Evolutionary conservation across 2,888 invertebrate species (phyloP), one percentile per base, ranked within the genome.

Genomic region (Tromatobia lineatoria): DNA sequence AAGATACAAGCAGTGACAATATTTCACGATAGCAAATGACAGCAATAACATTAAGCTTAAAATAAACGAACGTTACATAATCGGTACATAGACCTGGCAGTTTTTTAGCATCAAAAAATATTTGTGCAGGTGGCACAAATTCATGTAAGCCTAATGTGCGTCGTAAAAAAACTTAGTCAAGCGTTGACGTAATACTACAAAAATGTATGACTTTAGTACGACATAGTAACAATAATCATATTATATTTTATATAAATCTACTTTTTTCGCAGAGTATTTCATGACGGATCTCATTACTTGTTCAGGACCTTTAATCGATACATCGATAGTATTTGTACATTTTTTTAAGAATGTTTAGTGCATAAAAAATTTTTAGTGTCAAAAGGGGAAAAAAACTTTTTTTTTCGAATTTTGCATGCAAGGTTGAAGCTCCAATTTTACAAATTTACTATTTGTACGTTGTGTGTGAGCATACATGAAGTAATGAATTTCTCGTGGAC

Each of bases 91-190:
- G 25, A 23, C 25, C n/a, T 45, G 23, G 23, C 45, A 10, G 18
- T 34, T 47, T 29, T 38, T 61, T 10, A 29, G 15, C 54, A 3
- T 57, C 13, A 42, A 38, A 25, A 69, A 69, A 70, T 70, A 47
- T 78, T 78, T 78, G 77, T 45, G 25, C 69, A 78, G 69, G 47
- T 78, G 69, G 34, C 29, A 7, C 2, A 67, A n/a, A 57, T 42
- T 42, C 54, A 25, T 45, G 15, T 45, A 29, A 23, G 15, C 45
- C 25, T n/a, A 25, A 50, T 34, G 13, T 50, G 34, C 75, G 52
- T 23, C n/a, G 38, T 7, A 61, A 15, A 25, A 47, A 45, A 67
- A 45, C 20, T 11, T 10, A 20, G 42, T 20, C 25, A 7, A 45
- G 38, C 11, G 6, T 2, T 8, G 67, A 47, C 25, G 7, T 15